Evolutionary conservation across 2,888 invertebrate species (phyloP).

Genomic region (Drosophila ustulata): DNA sequence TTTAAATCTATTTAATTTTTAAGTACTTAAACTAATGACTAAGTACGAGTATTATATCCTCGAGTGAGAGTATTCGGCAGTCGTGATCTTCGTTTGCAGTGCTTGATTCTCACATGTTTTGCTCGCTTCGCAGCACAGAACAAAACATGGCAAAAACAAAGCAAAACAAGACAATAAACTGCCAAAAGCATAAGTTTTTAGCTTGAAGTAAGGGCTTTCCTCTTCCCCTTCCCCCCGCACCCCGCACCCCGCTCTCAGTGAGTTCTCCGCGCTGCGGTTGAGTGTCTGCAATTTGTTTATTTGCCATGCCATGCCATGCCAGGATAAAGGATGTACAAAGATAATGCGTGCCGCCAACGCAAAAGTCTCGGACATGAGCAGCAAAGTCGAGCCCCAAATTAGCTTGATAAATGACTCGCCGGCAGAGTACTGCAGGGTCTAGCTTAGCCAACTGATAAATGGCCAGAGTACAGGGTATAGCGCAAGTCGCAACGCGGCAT

Average conservation of each 20-base stretch:
- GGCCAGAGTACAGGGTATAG: not conserved
- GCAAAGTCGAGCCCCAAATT: slow-evolving; percentile 7
- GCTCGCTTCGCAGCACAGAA: slow-evolving; percentile 21
- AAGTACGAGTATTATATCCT: too few species aligned
- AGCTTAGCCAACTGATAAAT: not conserved
- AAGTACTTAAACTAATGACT: too few species aligned
- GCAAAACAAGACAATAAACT: slow-evolving; percentile 74
- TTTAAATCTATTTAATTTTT: too few species aligned
- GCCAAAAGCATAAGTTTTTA: slow-evolving; percentile 71
- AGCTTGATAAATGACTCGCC: slow-evolving; percentile 6
- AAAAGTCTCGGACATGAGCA: not conserved
- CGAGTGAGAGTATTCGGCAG: not conserved
- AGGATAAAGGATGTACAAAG: slow-evolving; percentile 12
- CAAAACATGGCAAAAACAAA: slow-evolving; percentile 48
- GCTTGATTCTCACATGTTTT: slow-evolving; percentile 20
- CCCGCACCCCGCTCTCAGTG: not conserved
- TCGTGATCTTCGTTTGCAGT: not conserved
- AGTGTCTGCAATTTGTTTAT: slow-evolving; percentile 46
- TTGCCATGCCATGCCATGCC: not conserved
- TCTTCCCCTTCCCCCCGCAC: not conserved
- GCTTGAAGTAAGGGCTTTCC: slow-evolving; percentile 9
- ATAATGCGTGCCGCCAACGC: slow-evolving; percentile 14
- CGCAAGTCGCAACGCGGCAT: not conserved
- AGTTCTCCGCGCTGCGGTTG: slow-evolving; percentile 1
- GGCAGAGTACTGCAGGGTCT: not conserved